Percentiles rank a stretch among this genome's conserved stretches.
These are phyloP conservation scores for Diplodus puntazzo DNA, from an alignment of 2,797 vertebrate species.

Conservation along the genomic window DNA sequence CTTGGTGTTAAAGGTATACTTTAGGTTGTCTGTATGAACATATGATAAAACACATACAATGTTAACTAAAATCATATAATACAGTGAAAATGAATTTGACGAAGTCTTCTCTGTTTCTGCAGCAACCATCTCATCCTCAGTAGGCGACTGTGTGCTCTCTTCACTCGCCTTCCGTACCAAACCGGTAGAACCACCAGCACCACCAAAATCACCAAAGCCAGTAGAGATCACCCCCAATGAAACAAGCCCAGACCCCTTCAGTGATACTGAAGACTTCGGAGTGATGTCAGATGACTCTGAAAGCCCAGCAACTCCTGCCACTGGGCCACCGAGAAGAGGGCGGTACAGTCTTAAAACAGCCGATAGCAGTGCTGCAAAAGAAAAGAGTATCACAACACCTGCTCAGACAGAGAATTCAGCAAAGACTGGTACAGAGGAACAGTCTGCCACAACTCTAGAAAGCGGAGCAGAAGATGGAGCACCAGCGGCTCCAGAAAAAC, in stretches of 20 bases:
- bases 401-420: conserved; percentile 19
- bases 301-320: background rate
- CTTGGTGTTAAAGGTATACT: conserved; percentile 78
- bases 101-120: conserved; percentile 26
- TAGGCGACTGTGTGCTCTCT: conserved; percentile 80
- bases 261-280: conserved; percentile 68
- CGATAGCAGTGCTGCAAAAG: conserved; percentile 22
- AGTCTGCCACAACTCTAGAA: background rate
- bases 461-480: conserved; percentile 13
- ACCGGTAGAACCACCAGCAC: conserved; percentile 40
- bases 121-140: conserved; percentile 80
- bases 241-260: conserved; percentile 50
- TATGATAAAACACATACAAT: background rate
- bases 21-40: background rate
- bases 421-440: conserved; percentile 29
- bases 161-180: conserved; percentile 73
- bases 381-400: background rate
- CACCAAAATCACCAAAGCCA: conserved; percentile 49
- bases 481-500: conserved; percentile 34
- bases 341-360: conserved; percentile 16
- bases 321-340: conserved; percentile 16
- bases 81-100: background rate
- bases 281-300: conserved; percentile 69
- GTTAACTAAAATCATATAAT: background rate
- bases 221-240: conserved; percentile 22